A percentile compares a stretch with the other conserved stretches of the same genome.
These are phyloP conservation scores for Oligia latruncula DNA, from an alignment of 2,888 invertebrate genomes.

Conservation along the genomic window DNA sequence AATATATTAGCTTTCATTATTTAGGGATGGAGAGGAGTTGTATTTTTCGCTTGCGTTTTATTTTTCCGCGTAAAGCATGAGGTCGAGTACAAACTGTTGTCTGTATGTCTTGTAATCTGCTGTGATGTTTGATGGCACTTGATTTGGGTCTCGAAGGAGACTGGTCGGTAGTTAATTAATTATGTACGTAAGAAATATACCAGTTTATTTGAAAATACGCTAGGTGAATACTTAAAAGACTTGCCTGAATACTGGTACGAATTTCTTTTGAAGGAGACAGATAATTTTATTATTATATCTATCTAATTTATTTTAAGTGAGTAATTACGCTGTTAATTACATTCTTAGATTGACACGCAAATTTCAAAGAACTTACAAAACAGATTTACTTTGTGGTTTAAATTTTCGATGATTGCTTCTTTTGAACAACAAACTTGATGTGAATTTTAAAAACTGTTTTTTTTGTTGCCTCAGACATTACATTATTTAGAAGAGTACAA, in stretches of 20 bases:
- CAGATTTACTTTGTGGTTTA: neutral
- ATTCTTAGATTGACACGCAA: neutral
- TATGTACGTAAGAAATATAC: neutral
- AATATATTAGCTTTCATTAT: slow-evolving; percentile 83
- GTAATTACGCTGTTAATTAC: slow-evolving; percentile 2
- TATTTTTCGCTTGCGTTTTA: slow-evolving; percentile 67
- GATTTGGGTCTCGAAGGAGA: slow-evolving; percentile 3
- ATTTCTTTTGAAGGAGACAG: neutral
- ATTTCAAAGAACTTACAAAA: neutral
- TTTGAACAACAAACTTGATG: neutral
- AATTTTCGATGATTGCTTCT: neutral
- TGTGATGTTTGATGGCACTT: slow-evolving; percentile 26
- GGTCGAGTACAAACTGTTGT: slow-evolving; percentile 36
- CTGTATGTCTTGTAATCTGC: slow-evolving; percentile 41
- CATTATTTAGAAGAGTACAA: slow-evolving; percentile 55
- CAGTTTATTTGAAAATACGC: neutral
- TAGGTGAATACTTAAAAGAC: neutral
- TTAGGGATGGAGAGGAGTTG: slow-evolving; percentile 73
- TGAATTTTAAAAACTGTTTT: neutral
- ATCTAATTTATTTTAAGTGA: neutral
- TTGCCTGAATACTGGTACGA: neutral
- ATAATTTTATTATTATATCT: neutral
- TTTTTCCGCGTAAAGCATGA: slow-evolving; percentile 56
- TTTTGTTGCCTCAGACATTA: neutral
- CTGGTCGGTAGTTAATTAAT: neutral